These are phyloP conservation scores for Percina caprodes DNA, from an alignment of 2,113 vertebrate genomes.

Conservation along the genomic window DNA sequence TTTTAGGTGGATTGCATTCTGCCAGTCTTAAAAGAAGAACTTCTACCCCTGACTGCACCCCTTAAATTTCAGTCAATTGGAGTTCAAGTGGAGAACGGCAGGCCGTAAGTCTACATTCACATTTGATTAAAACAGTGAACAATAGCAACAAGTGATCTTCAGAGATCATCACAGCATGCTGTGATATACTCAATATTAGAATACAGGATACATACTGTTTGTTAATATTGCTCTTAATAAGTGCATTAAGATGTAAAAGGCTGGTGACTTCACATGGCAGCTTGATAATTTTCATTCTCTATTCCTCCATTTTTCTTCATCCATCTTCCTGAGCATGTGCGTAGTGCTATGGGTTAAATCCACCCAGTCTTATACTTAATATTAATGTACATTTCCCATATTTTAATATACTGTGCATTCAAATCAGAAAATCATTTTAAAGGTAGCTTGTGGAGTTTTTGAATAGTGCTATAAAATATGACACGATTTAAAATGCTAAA, in stretches of 20 bases:
- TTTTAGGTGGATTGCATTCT: slow-evolving; percentile 95
- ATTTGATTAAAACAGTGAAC: neutral
- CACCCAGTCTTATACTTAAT: neutral
- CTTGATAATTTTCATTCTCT: neutral
- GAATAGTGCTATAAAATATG: neutral
- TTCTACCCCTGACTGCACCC: slow-evolving; percentile 84
- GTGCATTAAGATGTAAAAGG: neutral
- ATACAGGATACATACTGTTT: neutral
- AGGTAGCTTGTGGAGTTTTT: neutral
- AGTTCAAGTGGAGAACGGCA: slow-evolving; percentile 99
- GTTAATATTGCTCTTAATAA: neutral
- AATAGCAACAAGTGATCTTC: neutral
- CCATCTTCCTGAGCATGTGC: too few relatives aligned
- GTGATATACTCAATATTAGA: neutral
- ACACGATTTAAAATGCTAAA: neutral
- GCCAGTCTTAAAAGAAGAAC: slow-evolving; percentile 92
- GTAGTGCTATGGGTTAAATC: neutral
- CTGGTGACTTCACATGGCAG: neutral
- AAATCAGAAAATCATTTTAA: neutral
- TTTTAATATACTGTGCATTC: neutral
- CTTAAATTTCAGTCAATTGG: slow-evolving; percentile 97
- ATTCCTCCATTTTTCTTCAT: neutral
- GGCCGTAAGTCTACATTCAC: slow-evolving; percentile 90
- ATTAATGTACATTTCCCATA: neutral
- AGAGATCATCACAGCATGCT: neutral